These are phyloP conservation scores for Pedicia rivosa DNA, from an alignment of 2,888 invertebrate genomes.

Conservation along the genomic window DNA sequence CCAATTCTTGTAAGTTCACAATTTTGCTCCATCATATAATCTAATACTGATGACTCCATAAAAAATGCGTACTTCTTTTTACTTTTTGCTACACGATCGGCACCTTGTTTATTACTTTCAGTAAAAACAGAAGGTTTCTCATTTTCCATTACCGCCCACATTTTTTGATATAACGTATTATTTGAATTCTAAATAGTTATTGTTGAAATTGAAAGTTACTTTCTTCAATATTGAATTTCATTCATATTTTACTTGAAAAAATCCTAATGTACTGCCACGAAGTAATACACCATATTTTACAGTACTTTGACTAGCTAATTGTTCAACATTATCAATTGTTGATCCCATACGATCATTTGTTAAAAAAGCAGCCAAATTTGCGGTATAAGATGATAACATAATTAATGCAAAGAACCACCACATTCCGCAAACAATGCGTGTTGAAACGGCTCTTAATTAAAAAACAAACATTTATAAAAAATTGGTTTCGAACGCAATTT, in stretches of 20 bases:
- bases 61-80: constrained; percentile 80
- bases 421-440: constrained; percentile 72
- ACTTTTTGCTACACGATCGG: constrained; percentile 65
- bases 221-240: constrained; percentile 21
- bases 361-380: constrained; percentile 84
- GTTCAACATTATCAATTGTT: constrained; percentile 81
- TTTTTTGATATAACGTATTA: constrained; percentile 73
- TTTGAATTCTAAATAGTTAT: constrained; percentile 80
- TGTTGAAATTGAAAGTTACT: too few species aligned
- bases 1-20: constrained; percentile 77
- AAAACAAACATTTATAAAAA: background rate
- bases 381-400: constrained; percentile 85
- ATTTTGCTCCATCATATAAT: constrained; percentile 74
- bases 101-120: constrained; percentile 68
- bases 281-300: constrained; percentile 89
- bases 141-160: constrained; percentile 86
- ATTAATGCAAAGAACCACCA: constrained; percentile 92
- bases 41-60: constrained; percentile 91
- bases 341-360: constrained; percentile 79
- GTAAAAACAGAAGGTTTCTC: constrained; percentile 71
- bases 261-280: constrained; percentile 78
- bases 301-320: constrained; percentile 83
- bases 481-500: too few species aligned
- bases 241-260: constrained; percentile 62
- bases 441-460: constrained; percentile 65